phyloP scores from a whole-genome alignment of 2,113 vertebrate species.

The Perca schrenkii region DNA sequence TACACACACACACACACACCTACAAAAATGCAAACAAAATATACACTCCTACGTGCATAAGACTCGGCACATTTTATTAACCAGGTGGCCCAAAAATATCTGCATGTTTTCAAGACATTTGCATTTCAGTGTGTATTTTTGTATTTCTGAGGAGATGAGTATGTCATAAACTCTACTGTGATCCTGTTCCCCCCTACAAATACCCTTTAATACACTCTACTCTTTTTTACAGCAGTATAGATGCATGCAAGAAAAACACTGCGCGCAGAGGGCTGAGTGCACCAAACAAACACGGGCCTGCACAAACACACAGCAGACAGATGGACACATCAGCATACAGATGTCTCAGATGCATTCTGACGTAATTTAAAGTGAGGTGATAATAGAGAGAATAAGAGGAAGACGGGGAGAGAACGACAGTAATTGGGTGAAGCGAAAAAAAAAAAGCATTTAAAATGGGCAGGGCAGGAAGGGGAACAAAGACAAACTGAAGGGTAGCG shows the following conservation, averaged over 20 bases:
- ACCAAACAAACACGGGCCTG: neutral
- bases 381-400: neutral
- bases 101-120: conserved; percentile 9
- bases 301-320: conserved; percentile 43
- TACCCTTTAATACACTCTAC: neutral
- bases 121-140: neutral
- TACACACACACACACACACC: neutral
- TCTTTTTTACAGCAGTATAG: conserved; percentile 16
- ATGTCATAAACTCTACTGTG: conserved; percentile 29
- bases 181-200: neutral
- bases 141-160: conserved; percentile 15
- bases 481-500: neutral
- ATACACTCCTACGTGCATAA: neutral
- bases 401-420: neutral
- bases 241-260: neutral
- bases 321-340: conserved; percentile 39
- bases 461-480: neutral
- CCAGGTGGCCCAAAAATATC: conserved; percentile 33
- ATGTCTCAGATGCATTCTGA: conserved; percentile 34
- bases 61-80: neutral
- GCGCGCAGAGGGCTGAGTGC: neutral
- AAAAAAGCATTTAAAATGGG: neutral
- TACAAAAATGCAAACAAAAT: neutral
- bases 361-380: conserved; percentile 23
- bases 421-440: neutral